These are phyloP conservation scores for Parauchenoglanis punctatus DNA, from an alignment of 2,797 vertebrate species.

Conservation along the genomic window DNA sequence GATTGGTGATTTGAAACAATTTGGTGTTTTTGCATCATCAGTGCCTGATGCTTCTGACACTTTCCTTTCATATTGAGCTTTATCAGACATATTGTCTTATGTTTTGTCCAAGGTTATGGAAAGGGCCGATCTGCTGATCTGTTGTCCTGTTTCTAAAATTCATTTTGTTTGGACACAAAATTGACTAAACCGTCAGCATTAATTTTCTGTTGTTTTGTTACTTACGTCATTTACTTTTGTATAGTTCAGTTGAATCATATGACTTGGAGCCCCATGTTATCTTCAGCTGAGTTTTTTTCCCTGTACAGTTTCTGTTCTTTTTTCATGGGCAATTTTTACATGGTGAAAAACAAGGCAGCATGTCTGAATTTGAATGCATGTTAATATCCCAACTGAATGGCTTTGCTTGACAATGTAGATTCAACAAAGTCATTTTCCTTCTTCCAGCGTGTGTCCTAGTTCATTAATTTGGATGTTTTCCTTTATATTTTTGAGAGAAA, in stretches of 20 bases:
- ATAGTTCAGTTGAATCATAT: slow-evolving; percentile 5
- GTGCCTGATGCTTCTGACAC: slow-evolving; percentile 55
- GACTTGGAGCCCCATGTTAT: not conserved
- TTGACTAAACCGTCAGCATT: not conserved
- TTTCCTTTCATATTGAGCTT: slow-evolving; percentile 35
- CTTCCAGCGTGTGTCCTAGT: slow-evolving; percentile 6
- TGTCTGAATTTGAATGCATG: slow-evolving; percentile 43
- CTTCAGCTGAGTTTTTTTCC: not conserved
- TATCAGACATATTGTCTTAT: slow-evolving; percentile 36
- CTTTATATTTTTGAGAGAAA: not conserved
- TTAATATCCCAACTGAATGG: slow-evolving; percentile 33
- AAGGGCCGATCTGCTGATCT: slow-evolving; percentile 40
- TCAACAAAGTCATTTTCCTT: slow-evolving; percentile 37
- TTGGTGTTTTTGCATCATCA: slow-evolving; percentile 51
- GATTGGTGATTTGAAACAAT: slow-evolving; percentile 56
- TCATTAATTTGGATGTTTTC: slow-evolving; percentile 1
- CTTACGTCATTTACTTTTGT: slow-evolving; percentile 23
- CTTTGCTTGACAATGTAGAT: slow-evolving; percentile 43
- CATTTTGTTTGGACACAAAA: slow-evolving; percentile 3
- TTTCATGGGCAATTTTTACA: slow-evolving; percentile 14
- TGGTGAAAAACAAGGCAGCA: slow-evolving; percentile 35
- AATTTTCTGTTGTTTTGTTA: slow-evolving; percentile 16
- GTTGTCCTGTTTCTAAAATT: slow-evolving; percentile 6
- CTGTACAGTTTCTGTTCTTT: slow-evolving; percentile 1
- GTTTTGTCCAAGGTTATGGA: slow-evolving; percentile 52